Base-by-base conservation (phyloP, 2,113 vertebrate species). In the Boulengerochromis microlepis region DNA sequence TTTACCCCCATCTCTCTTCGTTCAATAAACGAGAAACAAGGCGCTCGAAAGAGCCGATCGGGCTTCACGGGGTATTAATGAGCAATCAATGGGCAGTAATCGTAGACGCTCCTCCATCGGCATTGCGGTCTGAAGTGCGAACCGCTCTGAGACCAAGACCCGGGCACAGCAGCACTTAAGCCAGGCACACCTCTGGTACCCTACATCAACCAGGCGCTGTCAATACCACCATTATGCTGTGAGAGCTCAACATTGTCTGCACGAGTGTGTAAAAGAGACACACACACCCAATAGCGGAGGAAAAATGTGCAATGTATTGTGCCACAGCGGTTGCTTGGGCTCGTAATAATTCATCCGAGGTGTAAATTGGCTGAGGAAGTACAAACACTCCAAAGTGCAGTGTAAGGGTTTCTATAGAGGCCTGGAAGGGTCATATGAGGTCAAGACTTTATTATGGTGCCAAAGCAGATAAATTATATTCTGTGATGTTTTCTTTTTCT, bases 11-110 rank as follows among this genome's bases (percentile, higher is more conserved):
- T 87, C 66, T 86, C 84, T 35, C 57, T 53, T 47, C 82, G 64
- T 83, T 93, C 92, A 66, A 91, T 93, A 93, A 92, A 85, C 2
- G 8, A 61, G 84, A 89, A 29, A 90, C 12, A 85, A 69, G 84
- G 61, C 87, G 24, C 87, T 90, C 87, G 38, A 22, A 76, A 66
- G 33, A 90, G 87, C 90, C 86, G 24, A 33, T 87, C 87, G 47
- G 81, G 85, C 89, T 90, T 94, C 91, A 87, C 78, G 33, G 86
- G 8, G 83, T 85, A 86, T 91, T 96, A 96, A 96, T 94, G 94
- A 95, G 90, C 90, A 94, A 95, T 96, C 95, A 92, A 95, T 96
- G 94, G 7, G 80, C 53, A 2, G 95, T 94, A 96, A 95, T 90
- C 81, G n/a, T 93, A 96, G 88, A 91, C 2, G 54, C 80, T 81